These are phyloP conservation scores for Premnoplex brunnescens DNA, from an alignment of 2,797 vertebrate species.

Conservation along the genomic window DNA sequence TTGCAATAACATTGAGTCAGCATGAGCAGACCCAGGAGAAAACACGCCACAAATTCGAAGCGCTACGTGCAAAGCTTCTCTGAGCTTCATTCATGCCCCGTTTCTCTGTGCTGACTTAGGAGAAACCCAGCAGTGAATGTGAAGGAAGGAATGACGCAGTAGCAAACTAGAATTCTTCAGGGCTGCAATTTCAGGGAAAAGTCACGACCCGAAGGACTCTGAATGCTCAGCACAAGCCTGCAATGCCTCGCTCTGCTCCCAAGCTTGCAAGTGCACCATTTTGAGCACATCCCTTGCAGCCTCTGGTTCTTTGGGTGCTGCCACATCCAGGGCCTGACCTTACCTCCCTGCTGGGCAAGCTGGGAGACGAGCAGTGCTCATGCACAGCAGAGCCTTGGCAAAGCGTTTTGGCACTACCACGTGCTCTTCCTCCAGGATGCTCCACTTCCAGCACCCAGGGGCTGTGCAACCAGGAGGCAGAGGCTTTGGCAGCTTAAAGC, in stretches of 20 bases:
- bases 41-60: background rate
- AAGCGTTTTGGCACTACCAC: background rate
- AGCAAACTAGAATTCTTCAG: accelerated
- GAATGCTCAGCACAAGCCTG: accelerated
- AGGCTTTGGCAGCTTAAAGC: background rate
- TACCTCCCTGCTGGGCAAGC: background rate
- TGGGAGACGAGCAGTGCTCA: background rate
- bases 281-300: background rate
- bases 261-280: accelerated
- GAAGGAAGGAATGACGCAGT: background rate
- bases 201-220: background rate
- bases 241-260: background rate
- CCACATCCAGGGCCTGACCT: background rate
- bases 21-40: background rate
- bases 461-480: background rate
- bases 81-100: accelerated
- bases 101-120: background rate
- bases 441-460: accelerated
- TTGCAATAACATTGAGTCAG: background rate
- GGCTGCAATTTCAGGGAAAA: background rate
- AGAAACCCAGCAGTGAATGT: background rate
- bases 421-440: background rate
- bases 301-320: background rate
- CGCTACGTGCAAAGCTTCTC: background rate
- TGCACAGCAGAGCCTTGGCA: background rate